These are phyloP conservation scores for Stylophora pistillata DNA, from an alignment of 64 coral and sea anemone genomes.

Conservation along the genomic window DNA sequence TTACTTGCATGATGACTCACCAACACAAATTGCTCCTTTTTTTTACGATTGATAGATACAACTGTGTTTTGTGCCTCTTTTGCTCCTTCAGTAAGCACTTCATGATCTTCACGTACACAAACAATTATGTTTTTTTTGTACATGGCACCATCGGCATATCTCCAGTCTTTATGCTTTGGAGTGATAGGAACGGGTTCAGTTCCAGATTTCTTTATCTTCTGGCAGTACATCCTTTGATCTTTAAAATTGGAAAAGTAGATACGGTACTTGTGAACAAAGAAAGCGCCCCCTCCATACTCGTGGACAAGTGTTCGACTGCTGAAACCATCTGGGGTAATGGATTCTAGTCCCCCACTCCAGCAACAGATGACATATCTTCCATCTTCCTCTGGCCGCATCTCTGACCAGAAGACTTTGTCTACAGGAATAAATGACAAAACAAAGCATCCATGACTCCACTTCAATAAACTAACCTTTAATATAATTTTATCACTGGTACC, in stretches of 20 bases:
- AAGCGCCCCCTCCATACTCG: conserved; percentile 90
- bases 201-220: conserved; percentile 44
- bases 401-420: conserved; percentile 94
- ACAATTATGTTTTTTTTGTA: conserved; percentile 53
- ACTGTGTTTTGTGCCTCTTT: conserved; percentile 84
- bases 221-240: conserved; percentile 91
- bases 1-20: conserved; percentile 48
- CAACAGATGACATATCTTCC: conserved; percentile 80
- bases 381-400: conserved; percentile 71
- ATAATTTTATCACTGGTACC: too few species aligned
- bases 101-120: conserved; percentile 97
- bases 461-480: too few species aligned
- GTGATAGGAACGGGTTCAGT: conserved; percentile 67
- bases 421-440: not conserved
- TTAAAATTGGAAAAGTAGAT: conserved; percentile 94
- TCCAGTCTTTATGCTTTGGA: conserved; percentile 67
- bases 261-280: conserved; percentile 82
- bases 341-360: conserved; percentile 47
- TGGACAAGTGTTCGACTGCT: conserved; percentile 85
- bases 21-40: conserved; percentile 85
- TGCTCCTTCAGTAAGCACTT: conserved; percentile 54
- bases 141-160: conserved; percentile 88
- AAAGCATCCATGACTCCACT: not conserved
- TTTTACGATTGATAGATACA: conserved; percentile 82
- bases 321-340: conserved; percentile 69